Percentiles rank a stretch among this genome's conserved stretches.
phyloP scores from a whole-genome alignment of 2,888 invertebrate genomes.

The Xanthia icteritia region DNA sequence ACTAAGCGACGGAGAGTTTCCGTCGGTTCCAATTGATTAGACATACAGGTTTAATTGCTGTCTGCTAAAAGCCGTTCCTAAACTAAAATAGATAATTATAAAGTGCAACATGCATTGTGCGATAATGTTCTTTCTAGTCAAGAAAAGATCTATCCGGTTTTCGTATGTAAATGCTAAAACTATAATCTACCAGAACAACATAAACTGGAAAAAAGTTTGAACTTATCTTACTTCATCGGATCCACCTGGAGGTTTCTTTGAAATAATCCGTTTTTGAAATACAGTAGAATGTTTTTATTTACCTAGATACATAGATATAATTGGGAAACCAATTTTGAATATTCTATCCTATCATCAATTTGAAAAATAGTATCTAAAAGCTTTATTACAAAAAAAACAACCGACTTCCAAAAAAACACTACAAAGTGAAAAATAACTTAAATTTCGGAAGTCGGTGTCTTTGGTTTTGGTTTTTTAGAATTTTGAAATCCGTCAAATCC shows the following conservation, averaged over 20 bases:
- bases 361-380: not conserved
- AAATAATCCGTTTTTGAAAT: too few relatives aligned
- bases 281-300: not conserved
- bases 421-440: too few relatives aligned
- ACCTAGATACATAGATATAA: not conserved
- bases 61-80: conserved; percentile 3
- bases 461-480: too few relatives aligned
- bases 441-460: too few relatives aligned
- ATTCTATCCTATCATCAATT: not conserved
- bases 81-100: not conserved
- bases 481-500: too few relatives aligned
- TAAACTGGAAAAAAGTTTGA: not conserved
- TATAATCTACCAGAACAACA: not conserved
- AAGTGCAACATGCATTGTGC: too few relatives aligned
- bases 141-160: not conserved
- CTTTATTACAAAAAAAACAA: too few relatives aligned
- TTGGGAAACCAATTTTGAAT: not conserved
- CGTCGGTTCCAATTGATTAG: conserved; percentile 63
- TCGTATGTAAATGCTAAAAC: not conserved
- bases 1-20: conserved; percentile 65
- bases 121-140: not conserved
- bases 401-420: too few relatives aligned
- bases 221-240: not conserved
- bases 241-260: not conserved
- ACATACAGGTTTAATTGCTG: conserved; percentile 26